Evolutionary conservation across 1,140 invertebrate species (phyloP).

Genomic region (Ceratoteleas bidentatus): DNA sequence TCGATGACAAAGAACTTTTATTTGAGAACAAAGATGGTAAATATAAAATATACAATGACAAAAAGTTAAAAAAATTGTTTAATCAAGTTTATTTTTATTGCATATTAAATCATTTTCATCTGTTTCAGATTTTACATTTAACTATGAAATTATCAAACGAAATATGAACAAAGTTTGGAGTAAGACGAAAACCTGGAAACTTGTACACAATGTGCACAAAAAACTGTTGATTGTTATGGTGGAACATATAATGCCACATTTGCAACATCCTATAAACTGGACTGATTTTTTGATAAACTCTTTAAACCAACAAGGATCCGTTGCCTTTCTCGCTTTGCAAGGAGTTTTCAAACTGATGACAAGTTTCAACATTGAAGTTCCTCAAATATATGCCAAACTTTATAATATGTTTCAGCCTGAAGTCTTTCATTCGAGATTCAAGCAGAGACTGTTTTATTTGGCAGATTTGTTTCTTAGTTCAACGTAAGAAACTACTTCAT

Average conservation of each 20-base stretch:
- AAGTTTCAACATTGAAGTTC: constrained; percentile 96
- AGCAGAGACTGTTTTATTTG: constrained; percentile 92
- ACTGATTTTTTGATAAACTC: constrained; percentile 97
- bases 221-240: constrained; percentile 90
- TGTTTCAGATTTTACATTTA: constrained; percentile 73
- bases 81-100: constrained; percentile 19
- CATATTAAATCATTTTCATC: constrained; percentile 16
- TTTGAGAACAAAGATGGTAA: too few species aligned
- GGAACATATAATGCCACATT: constrained; percentile 90
- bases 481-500: constrained; percentile 84
- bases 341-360: constrained; percentile 95
- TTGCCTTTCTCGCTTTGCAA: constrained; percentile 94
- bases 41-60: too few species aligned
- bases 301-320: constrained; percentile 91
- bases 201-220: constrained; percentile 86
- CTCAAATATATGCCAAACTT: constrained; percentile 96
- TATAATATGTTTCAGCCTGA: constrained; percentile 95
- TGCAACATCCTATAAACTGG: constrained; percentile 90
- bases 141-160: constrained; percentile 74
- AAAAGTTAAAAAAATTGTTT: too few species aligned
- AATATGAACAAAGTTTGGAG: constrained; percentile 87
- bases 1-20: too few species aligned
- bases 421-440: constrained; percentile 95
- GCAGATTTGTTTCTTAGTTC: constrained; percentile 95
- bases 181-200: constrained; percentile 86